A percentile compares a stretch with the other conserved stretches of the same genome.
These are phyloP conservation scores for Saturnia pavonia DNA, from an alignment of 2,888 invertebrate genomes.

Conservation along the genomic window DNA sequence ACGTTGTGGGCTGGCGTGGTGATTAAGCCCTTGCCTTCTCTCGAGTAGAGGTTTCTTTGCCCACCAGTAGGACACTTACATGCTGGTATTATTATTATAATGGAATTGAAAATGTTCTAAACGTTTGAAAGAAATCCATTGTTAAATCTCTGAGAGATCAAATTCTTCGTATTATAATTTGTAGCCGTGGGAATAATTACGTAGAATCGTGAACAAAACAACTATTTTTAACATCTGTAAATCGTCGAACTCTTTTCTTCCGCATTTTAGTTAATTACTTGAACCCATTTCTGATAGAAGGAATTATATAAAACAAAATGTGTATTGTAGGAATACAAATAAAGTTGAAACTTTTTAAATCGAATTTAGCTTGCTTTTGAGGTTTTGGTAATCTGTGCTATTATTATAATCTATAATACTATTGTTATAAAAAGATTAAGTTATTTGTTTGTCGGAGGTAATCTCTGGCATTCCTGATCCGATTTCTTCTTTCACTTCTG, in stretches of 20 bases:
- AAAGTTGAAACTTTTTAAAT: background rate
- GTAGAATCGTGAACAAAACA: background rate
- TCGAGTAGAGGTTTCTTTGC: too few species aligned
- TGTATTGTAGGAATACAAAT: background rate
- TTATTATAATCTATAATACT: too few species aligned
- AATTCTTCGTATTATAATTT: background rate
- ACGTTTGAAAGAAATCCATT: background rate
- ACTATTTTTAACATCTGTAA: slow-evolving; percentile 5
- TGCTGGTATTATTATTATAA: background rate
- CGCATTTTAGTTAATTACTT: background rate
- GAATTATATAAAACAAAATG: too few species aligned
- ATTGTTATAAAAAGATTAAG: too few species aligned
- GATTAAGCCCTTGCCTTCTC: too few species aligned
- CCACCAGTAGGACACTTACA: too few species aligned
- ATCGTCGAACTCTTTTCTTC: slow-evolving; percentile 11
- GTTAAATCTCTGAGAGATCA: background rate
- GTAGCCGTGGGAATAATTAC: background rate
- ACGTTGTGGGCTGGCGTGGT: too few species aligned
- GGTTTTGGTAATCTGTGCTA: background rate
- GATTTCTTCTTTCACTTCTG: too few species aligned
- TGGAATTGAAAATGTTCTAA: background rate
- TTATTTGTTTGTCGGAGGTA: too few species aligned
- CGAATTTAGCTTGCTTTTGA: background rate
- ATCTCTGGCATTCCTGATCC: too few species aligned
- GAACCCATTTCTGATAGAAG: background rate